Conservation (phyloP, 2,888 invertebrate species). For the Micoletzkya japonica region DNA sequence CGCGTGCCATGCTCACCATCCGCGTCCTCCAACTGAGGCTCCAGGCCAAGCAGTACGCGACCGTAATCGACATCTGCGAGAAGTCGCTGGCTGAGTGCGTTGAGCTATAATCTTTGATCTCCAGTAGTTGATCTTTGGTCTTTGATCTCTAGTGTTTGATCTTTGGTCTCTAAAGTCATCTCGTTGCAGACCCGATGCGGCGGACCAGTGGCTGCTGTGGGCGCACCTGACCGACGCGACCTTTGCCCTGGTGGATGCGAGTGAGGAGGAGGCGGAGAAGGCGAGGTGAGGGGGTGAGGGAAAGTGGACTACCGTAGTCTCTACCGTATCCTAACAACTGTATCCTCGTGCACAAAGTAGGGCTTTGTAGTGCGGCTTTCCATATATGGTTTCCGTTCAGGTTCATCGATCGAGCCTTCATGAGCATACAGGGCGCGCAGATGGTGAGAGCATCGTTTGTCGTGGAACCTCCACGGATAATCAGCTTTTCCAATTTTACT, state of each 20-base stretch:
- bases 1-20: conserved; percentile 20
- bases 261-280: conserved; percentile 5
- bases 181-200: conserved; percentile 32
- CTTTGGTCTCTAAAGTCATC: neutral
- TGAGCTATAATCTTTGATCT: too few species aligned
- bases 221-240: conserved; percentile 30
- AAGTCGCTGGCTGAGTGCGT: conserved; percentile 8
- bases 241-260: conserved; percentile 10
- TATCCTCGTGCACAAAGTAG: too few species aligned
- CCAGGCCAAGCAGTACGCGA: conserved; percentile 1
- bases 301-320: conserved; percentile 71
- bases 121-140: too few species aligned
- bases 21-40: conserved; percentile 12
- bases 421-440: neutral
- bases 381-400: too few species aligned
- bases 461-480: too few species aligned
- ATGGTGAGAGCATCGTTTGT: too few species aligned
- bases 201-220: conserved; percentile 40
- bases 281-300: neutral
- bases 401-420: neutral
- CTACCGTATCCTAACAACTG: conserved; percentile 77
- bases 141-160: too few species aligned
- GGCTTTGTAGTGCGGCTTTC: too few species aligned
- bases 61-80: conserved; percentile 1
- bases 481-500: too few species aligned